Percentiles rank a stretch among this genome's conserved stretches.
Evolutionary conservation across 2,888 invertebrate species (phyloP).

Genomic region (Apamea epomidion): DNA sequence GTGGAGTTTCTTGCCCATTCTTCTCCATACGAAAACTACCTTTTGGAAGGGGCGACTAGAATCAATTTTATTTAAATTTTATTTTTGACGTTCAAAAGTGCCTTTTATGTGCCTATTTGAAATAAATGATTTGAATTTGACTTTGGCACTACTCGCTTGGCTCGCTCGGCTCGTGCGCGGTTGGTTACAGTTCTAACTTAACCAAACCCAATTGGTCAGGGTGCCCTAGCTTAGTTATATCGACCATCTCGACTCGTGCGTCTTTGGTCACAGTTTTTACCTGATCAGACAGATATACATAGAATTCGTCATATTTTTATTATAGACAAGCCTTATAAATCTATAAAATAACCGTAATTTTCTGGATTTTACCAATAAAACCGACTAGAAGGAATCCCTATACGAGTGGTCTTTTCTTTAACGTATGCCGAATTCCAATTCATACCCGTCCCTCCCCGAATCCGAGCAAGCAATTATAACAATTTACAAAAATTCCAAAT

Average conservation of each 20-base stretch:
- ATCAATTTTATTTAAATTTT: no score
- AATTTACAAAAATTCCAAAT: constrained; percentile 8
- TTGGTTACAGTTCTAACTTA: not conserved
- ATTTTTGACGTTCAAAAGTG: no score
- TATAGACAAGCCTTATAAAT: not conserved
- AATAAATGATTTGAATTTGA: no score
- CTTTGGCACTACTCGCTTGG: not conserved
- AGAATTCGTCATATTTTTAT: not conserved
- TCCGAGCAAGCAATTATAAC: constrained; percentile 26
- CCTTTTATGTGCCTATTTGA: no score
- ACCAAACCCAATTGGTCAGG: not conserved
- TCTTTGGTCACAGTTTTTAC: not conserved
- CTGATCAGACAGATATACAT: not conserved
- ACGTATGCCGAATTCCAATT: constrained; percentile 12
- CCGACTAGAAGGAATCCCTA: not conserved
- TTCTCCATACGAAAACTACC: no score
- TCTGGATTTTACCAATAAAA: not conserved
- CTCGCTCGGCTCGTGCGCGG: not conserved
- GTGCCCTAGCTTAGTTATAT: no score
- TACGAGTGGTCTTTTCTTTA: not conserved
- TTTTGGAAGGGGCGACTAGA: no score
- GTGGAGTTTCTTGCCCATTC: no score
- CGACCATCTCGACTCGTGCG: no score
- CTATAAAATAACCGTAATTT: not conserved
- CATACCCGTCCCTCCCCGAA: not conserved